Evolutionary conservation across 2,113 vertebrate species (phyloP).

Genomic region (Chunga burmeisteri): DNA sequence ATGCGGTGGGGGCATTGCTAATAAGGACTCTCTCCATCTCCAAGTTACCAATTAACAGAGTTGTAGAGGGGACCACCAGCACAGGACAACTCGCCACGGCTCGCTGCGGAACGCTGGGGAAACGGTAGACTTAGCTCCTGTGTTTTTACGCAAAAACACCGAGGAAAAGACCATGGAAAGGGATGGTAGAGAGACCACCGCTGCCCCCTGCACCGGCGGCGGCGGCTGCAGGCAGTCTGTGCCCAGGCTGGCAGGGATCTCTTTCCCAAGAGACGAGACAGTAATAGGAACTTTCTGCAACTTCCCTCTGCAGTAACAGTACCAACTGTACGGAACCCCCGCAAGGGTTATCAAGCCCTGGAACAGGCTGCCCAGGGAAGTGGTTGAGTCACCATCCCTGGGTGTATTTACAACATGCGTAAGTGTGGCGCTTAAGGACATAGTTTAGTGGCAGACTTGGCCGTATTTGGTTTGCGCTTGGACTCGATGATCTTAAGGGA

Average conservation of each 20-base stretch:
- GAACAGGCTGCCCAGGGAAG: not conserved
- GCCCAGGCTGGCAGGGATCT: not conserved
- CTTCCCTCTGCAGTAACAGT: not conserved
- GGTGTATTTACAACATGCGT: fast-evolving
- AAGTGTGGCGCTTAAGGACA: fast-evolving
- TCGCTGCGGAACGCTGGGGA: not conserved
- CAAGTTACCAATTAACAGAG: slow-evolving; percentile 83
- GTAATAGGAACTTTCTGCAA: not conserved
- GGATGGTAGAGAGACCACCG: not conserved
- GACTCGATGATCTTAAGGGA: fast-evolving
- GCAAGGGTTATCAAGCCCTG: fast-evolving
- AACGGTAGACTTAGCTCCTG: not conserved
- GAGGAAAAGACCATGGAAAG: not conserved
- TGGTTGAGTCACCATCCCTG: not conserved
- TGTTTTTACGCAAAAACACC: not conserved
- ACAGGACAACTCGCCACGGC: not conserved
- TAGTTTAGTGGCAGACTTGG: fast-evolving
- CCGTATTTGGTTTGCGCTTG: fast-evolving
- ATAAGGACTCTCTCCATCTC: slow-evolving; percentile 77
- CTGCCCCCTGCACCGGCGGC: not conserved
- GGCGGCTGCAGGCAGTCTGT: not conserved
- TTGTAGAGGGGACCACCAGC: slow-evolving; percentile 79
- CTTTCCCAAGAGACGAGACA: fast-evolving
- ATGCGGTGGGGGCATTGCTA: slow-evolving; percentile 63
- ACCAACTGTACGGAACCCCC: fast-evolving